Evolutionary conservation across 2,113 vertebrate species (phyloP), one percentile per base, ranked within the genome.

Genomic region (Scortum barcoo): DNA sequence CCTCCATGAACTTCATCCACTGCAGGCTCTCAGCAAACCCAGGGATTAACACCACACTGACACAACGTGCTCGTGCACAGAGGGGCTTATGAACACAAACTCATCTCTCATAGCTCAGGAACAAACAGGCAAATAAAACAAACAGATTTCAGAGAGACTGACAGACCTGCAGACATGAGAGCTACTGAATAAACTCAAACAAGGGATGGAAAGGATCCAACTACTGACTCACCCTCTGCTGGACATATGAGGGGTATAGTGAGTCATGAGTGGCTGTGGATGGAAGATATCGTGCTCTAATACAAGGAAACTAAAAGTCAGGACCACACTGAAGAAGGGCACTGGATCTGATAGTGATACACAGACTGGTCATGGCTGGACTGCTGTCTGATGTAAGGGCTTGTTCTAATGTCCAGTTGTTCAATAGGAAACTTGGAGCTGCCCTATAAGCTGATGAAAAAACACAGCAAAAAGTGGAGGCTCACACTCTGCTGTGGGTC

Each of bases 161-260:
- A 50, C 58, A 77, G 76, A 78, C 44, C 63, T 60, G 53, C 62
- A 76, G 60, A 17, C 20, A 58, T 46, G 57, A 2, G 68, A 70
- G 73, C 88, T 68, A 42, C 70, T 71, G 40, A 30, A 74, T 62
- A 48, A 71, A 83, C 56, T 78, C 42, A 77, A 88, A 91, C 86
- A 91, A 93, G 82, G 81, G 78, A 78, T 92, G 90, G 91, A 88
- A 73, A 16, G 20, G 30, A 81, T 78, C 87, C 86, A 90, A 50
- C 67, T 1, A 7, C 70, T 91, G 91, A 91, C 91, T 91, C 91
- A 87, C 17, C 14, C 60, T 76, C 13, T 36, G 36, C 60, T 61
- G 77, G 68, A 44, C 50, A 20, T 46, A 60, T 38, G 40, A 72
- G 70, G 83, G 81, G 13, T 63, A 48, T 36, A 85, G 76, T 91